Evolutionary conservation across 2,888 invertebrate species (phyloP), one percentile per base, ranked within the genome.

Genomic region (Phania funesta): DNA sequence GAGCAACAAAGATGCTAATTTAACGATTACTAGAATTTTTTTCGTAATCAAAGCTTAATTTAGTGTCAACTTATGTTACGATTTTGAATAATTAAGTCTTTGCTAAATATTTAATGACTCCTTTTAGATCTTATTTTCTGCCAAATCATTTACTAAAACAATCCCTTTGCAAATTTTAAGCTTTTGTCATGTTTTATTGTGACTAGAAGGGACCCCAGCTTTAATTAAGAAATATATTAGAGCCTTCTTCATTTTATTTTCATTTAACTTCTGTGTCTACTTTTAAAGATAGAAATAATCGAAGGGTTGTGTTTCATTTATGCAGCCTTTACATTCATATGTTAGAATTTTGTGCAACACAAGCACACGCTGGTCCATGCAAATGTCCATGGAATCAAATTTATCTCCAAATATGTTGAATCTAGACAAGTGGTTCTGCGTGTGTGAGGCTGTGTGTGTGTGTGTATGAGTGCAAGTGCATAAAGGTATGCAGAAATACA

Each of bases 161-260:
- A 52, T 44, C 22, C 32, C 6, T 35, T 46, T 46, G n/a, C 64
- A 50, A 67, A 60, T 29, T 48, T 60, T 24, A 67, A 67, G 16
- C 7, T 50, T 13, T 67, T 41, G 2, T 52, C 22, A 24, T 3
- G 35, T 18, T 41, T 11, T n/a, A 52, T 26, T 41, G 58, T 32
- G 4, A n/a, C 20, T 6, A 46, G 38, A 18, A 18, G n/a, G 1
- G 6, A 4, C 22, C 9, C 18, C 26, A 29, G 26, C 18, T 54
- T 68, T 70, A 62, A 77, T 77, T 62, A 62, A 62, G 52, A 54
- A 68, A 46, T 65, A 26, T 46, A 71, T 62, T 62, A 41, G 1
- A 48, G 32, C 18, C 29, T 29, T 29, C 62, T 50, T 48, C 9
- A 24, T 29, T 8, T 41, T 16, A 54, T 29, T 58, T 18, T 38